Percentiles rank a stretch among this genome's conserved stretches.
phyloP scores from a whole-genome alignment of 1,140 invertebrate species.

The Sarcophaga peregrina region DNA sequence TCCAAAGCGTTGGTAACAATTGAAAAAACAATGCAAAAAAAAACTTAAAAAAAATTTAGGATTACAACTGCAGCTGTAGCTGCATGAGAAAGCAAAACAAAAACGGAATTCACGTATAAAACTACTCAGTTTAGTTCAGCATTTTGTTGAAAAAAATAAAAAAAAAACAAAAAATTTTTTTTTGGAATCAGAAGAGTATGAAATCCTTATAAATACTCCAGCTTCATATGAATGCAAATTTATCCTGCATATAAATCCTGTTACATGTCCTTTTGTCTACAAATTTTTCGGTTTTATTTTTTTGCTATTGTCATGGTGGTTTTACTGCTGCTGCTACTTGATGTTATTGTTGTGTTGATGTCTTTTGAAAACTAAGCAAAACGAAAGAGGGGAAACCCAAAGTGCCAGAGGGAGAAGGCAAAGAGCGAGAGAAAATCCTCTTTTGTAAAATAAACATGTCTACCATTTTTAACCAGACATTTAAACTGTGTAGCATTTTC shows the following conservation, averaged over 20 bases:
- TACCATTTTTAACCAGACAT: neutral
- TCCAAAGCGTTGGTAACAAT: neutral
- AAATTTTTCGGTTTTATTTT: neutral
- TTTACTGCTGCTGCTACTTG: neutral
- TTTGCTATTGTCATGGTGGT: neutral
- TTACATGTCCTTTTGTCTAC: neutral
- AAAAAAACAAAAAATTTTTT: too few relatives aligned
- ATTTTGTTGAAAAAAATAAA: too few relatives aligned
- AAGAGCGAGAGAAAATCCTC: neutral
- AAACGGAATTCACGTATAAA: too few relatives aligned
- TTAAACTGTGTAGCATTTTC: neutral
- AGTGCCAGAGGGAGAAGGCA: too few relatives aligned
- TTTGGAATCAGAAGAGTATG: too few relatives aligned
- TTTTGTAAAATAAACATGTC: constrained; percentile 16
- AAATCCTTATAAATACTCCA: neutral
- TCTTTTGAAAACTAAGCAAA: neutral
- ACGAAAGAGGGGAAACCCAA: too few relatives aligned
- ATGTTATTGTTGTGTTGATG: neutral
- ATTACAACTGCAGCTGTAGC: too few relatives aligned
- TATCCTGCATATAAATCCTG: constrained; percentile 7
- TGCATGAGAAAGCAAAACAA: too few relatives aligned
- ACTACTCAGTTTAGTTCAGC: too few relatives aligned
- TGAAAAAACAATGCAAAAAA: too few relatives aligned
- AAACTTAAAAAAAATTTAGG: too few relatives aligned
- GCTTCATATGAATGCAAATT: neutral